Percentiles rank a stretch among this genome's conserved stretches.
Evolutionary conservation across 1,140 invertebrate species (phyloP).

Genomic region (Tyrophagus putrescentiae): DNA sequence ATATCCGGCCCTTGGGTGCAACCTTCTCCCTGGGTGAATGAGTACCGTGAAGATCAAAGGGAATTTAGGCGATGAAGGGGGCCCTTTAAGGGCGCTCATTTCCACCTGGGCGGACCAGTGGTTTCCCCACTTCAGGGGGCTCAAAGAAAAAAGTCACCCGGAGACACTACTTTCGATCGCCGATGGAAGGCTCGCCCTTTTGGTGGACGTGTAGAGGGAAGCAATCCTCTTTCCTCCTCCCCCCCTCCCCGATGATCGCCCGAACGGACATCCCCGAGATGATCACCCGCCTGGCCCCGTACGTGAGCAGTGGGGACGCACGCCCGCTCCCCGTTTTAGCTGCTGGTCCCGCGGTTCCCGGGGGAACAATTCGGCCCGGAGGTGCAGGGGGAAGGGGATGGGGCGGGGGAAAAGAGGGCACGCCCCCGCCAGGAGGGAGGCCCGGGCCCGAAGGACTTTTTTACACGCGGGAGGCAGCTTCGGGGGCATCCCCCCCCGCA

Average conservation of each 20-base stretch:
- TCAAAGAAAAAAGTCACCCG: no score
- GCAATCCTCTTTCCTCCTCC: not conserved
- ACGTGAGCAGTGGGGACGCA: constrained; percentile 10
- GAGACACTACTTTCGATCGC: not conserved
- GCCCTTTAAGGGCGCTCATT: not conserved
- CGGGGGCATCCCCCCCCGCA: constrained; percentile 5
- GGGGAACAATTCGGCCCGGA: constrained; percentile 98
- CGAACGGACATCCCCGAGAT: constrained; percentile 11
- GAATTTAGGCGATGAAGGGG: not conserved
- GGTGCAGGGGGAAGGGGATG: constrained; percentile 43
- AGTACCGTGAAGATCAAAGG: not conserved
- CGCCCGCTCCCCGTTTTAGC: constrained; percentile 82
- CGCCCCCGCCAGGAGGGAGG: not conserved
- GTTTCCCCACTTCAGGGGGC: no score
- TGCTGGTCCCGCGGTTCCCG: constrained; percentile 96
- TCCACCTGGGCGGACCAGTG: not conserved
- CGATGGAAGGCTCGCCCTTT: not conserved
- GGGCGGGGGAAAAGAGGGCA: not conserved
- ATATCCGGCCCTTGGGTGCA: not conserved
- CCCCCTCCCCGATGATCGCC: constrained; percentile 5
- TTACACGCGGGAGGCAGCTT: constrained; percentile 68
- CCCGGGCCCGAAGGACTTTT: not conserved
- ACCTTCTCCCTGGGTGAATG: constrained; percentile 4
- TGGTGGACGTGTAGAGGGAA: not conserved
- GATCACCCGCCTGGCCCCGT: constrained; percentile 14